These are phyloP conservation scores for Hydriomena furcata DNA, from an alignment of 2,888 invertebrate genomes.

Conservation along the genomic window DNA sequence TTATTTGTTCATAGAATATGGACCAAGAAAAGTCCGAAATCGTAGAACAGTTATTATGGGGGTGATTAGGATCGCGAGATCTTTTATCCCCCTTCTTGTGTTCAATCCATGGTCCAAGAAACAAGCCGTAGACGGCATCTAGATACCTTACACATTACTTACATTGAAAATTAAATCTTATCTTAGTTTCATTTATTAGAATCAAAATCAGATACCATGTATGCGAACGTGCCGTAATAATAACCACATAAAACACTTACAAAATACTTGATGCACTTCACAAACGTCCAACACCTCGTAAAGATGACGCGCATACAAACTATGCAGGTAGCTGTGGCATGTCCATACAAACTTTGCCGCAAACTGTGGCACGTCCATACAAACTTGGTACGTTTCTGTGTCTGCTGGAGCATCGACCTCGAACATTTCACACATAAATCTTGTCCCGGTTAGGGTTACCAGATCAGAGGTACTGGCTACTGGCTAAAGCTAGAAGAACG, in stretches of 20 bases:
- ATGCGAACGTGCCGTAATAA: slow-evolving; percentile 25
- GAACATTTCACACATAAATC: slow-evolving; percentile 72
- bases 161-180: neutral
- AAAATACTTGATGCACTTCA: slow-evolving; percentile 33
- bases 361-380: slow-evolving; percentile 23
- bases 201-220: slow-evolving; percentile 12
- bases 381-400: slow-evolving; percentile 21
- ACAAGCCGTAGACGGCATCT: no score
- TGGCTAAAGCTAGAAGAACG: neutral
- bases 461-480: slow-evolving; percentile 35
- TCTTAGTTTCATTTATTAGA: neutral
- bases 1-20: no score
- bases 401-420: slow-evolving; percentile 60
- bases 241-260: slow-evolving; percentile 29
- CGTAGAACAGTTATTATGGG: no score
- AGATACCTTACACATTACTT: neutral
- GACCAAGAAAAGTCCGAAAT: no score
- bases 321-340: slow-evolving; percentile 15
- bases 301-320: slow-evolving; percentile 37
- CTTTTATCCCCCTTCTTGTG: no score
- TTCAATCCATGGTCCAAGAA: no score
- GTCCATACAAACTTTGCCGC: slow-evolving; percentile 19
- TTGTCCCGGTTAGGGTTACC: slow-evolving; percentile 45
- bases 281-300: slow-evolving; percentile 50
- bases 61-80: no score